Evolutionary conservation across 1,140 invertebrate genomes (phyloP).

Genomic region (Drosophila sp.): DNA sequence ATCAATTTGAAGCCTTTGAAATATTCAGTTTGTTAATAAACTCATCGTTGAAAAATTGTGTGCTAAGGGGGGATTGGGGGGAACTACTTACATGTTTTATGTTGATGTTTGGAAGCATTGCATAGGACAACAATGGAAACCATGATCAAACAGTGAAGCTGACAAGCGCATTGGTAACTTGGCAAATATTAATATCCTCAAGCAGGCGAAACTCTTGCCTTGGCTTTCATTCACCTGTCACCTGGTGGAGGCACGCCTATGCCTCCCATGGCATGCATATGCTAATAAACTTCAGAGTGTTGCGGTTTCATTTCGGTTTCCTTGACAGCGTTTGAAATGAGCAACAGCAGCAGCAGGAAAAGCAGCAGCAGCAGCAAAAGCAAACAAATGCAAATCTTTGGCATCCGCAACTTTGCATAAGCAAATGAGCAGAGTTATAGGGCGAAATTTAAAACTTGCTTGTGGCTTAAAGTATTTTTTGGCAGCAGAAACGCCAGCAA

Average conservation of each 20-base stretch:
- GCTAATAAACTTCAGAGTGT: slow-evolving; percentile 47
- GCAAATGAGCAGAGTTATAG: slow-evolving; percentile 49
- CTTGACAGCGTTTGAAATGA: slow-evolving; percentile 47
- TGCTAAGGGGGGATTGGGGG: too few relatives aligned
- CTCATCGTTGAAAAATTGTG: neutral
- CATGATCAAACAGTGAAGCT: slow-evolving; percentile 17
- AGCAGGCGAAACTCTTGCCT: slow-evolving; percentile 43
- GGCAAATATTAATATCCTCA: slow-evolving; percentile 59
- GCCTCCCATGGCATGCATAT: slow-evolving; percentile 35
- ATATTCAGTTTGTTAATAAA: slow-evolving; percentile 52
- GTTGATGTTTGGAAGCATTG: neutral
- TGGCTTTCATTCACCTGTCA: slow-evolving; percentile 21
- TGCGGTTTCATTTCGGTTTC: slow-evolving; percentile 68
- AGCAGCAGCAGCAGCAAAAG: neutral
- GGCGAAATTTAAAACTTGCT: slow-evolving; percentile 49
- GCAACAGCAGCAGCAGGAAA: slow-evolving; percentile 11
- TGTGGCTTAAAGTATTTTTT: slow-evolving; percentile 44
- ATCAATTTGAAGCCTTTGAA: slow-evolving; percentile 43
- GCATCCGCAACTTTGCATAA: slow-evolving; percentile 47
- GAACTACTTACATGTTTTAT: neutral
- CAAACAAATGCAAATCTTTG: slow-evolving; percentile 62
- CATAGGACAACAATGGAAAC: slow-evolving; percentile 30
- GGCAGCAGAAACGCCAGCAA: slow-evolving; percentile 25
- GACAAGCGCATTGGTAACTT: slow-evolving; percentile 24
- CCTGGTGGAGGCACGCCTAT: slow-evolving; percentile 9